Percentiles rank a stretch among this genome's conserved stretches.
phyloP scores from a whole-genome alignment of 2,888 invertebrate species.

The Xanthia icteritia region DNA sequence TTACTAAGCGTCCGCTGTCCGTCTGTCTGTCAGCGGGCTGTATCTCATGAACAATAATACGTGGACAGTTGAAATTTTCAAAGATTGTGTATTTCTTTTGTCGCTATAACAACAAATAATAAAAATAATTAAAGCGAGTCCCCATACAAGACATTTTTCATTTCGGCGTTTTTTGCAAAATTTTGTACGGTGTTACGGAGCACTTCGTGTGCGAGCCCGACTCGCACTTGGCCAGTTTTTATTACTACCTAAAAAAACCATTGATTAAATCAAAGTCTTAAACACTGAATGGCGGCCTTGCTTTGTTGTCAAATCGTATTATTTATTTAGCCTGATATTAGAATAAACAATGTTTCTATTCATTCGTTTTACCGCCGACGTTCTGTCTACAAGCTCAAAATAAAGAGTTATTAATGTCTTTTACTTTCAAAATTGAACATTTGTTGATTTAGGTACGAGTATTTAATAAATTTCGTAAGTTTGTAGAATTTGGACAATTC shows the following conservation, averaged over 20 bases:
- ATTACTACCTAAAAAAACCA: not conserved
- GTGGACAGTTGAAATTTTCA: too few species aligned
- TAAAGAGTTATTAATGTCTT: conserved; percentile 52
- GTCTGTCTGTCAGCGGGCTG: too few species aligned
- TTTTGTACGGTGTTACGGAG: too few species aligned
- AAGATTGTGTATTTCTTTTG: too few species aligned
- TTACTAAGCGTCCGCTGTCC: too few species aligned
- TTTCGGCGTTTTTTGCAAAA: too few species aligned
- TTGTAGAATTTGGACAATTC: conserved; percentile 50
- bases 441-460: conserved; percentile 42
- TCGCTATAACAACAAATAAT: too few species aligned
- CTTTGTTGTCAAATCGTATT: conserved; percentile 35
- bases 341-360: conserved; percentile 39
- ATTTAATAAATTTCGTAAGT: conserved; percentile 53
- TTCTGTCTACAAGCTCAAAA: conserved; percentile 25
- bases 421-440: conserved; percentile 34
- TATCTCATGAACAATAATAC: too few species aligned
- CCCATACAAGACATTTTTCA: too few species aligned
- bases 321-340: conserved; percentile 28
- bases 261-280: conserved; percentile 14
- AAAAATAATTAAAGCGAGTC: too few species aligned
- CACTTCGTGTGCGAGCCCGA: too few species aligned
- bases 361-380: conserved; percentile 14
- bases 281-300: conserved; percentile 9
- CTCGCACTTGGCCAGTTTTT: not conserved